Base-by-base conservation (phyloP, 2,113 vertebrate species). In the Bubo bubo region DNA sequence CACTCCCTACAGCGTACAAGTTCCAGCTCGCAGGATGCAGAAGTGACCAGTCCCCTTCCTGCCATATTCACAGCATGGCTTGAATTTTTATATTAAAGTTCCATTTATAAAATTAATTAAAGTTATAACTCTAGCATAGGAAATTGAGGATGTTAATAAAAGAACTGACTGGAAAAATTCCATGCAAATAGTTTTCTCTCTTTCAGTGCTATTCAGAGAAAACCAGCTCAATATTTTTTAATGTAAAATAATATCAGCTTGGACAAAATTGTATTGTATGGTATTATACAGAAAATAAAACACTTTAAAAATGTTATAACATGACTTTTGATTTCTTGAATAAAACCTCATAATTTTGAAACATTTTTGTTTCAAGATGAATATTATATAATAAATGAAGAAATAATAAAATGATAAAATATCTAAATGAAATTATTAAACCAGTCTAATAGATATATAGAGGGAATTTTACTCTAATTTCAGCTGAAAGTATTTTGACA, bases 41-140 rank as follows among this genome's bases (percentile, higher is more conserved):
- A 58, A 88, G 2, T 86, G 86, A 76, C 75, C 82, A 41, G 45
- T 88, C 34, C 45, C 30, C 8, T 14, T 79, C 24, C 21, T 76
- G 16, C 7, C 30, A 62, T 60, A 39, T 55, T 88, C 81, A 52
- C 43, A 72, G 43, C 8, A 39, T 70, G 66, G 60, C 14, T 79
- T 72, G 24, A 56, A 86, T 88, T 86, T 90, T 90, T 67, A 68
- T 64, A 79, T 84, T 75, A 68, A 64, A 82, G 7, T 49, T 75
- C 9, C 34, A 43, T 90, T 94, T 85, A 79, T 64, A 90, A 91
- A 90, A 87, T 75, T 59, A 87, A 93, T 91, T 79, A 67, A 85
- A 89, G n/a, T 79, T 94, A 24, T 82, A 85, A 95, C 6, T 93
- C 34, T 17, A 82, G 34, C 9, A 58, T 9, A 49, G 49, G 70